Evolutionary conservation across 2,113 vertebrate genomes (phyloP).

Genomic region (Opisthocomus hoazin): DNA sequence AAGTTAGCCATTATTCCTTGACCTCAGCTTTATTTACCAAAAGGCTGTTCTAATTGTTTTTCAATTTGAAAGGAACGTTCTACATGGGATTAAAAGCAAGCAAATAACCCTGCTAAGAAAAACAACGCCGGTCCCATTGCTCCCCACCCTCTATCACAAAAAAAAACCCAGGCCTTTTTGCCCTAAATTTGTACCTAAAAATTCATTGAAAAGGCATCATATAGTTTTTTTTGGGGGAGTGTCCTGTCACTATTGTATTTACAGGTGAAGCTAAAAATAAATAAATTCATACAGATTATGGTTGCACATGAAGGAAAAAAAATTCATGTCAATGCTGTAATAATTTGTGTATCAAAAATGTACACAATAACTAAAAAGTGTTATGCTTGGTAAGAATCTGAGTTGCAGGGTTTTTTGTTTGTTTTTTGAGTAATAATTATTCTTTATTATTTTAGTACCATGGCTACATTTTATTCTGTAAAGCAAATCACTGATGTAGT

Average conservation of each 20-base stretch:
- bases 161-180: neutral
- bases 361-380: neutral
- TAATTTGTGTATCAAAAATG: neutral
- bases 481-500: neutral
- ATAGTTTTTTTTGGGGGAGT: neutral
- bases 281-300: neutral
- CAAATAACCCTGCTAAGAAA: neutral
- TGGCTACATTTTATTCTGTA: rapidly evolving
- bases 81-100: neutral
- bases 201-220: neutral
- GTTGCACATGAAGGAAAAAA: neutral
- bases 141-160: neutral
- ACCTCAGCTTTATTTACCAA: neutral
- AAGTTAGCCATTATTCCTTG: neutral
- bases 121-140: neutral
- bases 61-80: neutral
- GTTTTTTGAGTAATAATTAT: neutral
- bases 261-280: neutral
- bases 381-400: neutral
- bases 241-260: neutral
- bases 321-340: neutral
- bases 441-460: neutral
- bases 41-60: neutral
- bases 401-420: neutral
- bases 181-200: neutral